Conservation (phyloP, 2,113 vertebrate species). For the Galbula dea region DNA sequence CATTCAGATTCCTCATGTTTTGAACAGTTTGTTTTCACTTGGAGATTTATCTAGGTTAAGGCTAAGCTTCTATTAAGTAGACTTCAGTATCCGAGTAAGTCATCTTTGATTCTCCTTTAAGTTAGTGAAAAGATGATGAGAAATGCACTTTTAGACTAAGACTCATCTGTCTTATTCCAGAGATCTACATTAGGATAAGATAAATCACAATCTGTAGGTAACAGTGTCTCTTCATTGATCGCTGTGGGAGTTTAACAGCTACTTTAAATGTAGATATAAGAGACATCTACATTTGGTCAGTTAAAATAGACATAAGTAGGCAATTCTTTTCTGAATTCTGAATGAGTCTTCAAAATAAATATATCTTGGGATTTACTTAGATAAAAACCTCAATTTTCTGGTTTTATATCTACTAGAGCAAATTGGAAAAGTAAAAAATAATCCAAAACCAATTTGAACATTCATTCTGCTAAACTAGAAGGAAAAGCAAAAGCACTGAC, state of each 20-base stretch:
- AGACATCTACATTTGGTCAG: neutral
- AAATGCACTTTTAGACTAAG: neutral
- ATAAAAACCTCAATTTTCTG: neutral
- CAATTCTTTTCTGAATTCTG: neutral
- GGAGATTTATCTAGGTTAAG: neutral
- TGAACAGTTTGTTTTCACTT: neutral
- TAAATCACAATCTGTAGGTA: neutral
- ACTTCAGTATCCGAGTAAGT: neutral
- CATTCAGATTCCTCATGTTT: neutral
- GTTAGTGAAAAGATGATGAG: neutral
- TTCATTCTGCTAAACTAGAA: neutral
- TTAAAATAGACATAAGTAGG: neutral
- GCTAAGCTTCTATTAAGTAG: neutral
- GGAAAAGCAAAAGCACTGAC: neutral
- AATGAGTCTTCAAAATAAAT: neutral
- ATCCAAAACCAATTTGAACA: neutral
- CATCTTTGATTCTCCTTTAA: neutral
- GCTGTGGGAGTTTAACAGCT: neutral
- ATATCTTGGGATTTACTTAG: neutral
- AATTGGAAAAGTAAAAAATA: neutral
- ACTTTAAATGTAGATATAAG: neutral
- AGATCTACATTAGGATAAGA: neutral
- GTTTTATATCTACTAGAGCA: neutral
- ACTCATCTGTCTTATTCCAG: neutral
- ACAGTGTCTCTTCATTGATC: neutral